Base-by-base conservation (phyloP, 2,113 vertebrate genomes). In the Morone chrysops region DNA sequence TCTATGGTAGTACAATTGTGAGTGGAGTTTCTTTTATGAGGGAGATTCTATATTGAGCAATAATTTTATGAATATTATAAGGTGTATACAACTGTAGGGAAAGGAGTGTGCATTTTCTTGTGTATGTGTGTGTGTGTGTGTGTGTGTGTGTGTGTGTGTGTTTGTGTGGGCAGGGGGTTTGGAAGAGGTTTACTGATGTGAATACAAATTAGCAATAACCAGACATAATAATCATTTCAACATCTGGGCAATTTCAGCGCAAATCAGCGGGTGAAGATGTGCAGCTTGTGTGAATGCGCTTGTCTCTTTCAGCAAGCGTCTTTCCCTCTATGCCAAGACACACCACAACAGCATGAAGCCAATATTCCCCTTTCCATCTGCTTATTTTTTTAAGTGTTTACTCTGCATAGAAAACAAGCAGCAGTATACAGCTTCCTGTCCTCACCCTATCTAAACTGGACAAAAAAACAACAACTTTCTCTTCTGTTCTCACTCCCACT, bases 401-500 rank as follows among this genome's bases (percentile, higher is more conserved):
- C 6, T 70, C 67, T 77, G 36, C 13, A 57, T 43, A 66, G 47
- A 73, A 81, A 75, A 82, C 59, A 68, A 85, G 70, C 69, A 69
- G 68, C 71, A 71, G 72, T 6, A 25, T 4, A 62, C 66, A 75
- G 82, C 71, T 90, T 89, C 89, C 90, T 85, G 85, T 86, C 54
- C 47, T 82, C 60, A 66, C 13, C 57, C 17, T 31, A 78, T 80
- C 68, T 41, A 5, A 54, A 53, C 14, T 63, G 22, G 53, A 79
- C 47, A 78, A 59, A 48, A 66, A 76, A 75, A 40, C 7, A 84
- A 83, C 70, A 81, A n/a, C 60, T 73, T 80, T 79, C 78, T 59
- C 61, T 80, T 72, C 43, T 84, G 79, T 86, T 89, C 87, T 87
- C 91, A 92, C 93, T 95, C 92, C 93, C 92, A 92, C 93, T 92